Evolutionary conservation across 2,113 vertebrate genomes (phyloP).

Genomic region (Proterorhinus semilunaris): DNA sequence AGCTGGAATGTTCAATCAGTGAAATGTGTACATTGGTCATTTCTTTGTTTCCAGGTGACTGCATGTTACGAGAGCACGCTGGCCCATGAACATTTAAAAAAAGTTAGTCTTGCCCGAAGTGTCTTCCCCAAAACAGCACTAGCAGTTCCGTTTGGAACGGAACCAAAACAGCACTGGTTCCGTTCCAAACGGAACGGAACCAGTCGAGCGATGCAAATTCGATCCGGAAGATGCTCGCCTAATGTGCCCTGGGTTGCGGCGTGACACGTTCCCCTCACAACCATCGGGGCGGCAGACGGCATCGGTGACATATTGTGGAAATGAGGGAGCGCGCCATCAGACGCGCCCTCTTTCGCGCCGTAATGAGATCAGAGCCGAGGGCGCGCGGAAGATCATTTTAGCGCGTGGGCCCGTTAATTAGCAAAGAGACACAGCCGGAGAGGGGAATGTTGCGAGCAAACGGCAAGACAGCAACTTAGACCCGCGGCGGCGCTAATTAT

Average conservation of each 20-base stretch:
- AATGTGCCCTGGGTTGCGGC: conserved; percentile 13
- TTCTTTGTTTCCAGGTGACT: too few relatives aligned
- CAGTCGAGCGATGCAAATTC: neutral
- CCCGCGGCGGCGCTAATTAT: conserved; percentile 70
- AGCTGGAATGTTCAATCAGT: too few relatives aligned
- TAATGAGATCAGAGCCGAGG: conserved; percentile 59
- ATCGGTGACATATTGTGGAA: conserved; percentile 40
- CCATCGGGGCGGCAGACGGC: conserved; percentile 26
- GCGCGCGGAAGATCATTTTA: conserved; percentile 53
- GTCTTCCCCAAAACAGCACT: too few relatives aligned
- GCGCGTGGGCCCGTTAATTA: conserved; percentile 67
- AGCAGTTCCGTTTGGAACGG: too few relatives aligned
- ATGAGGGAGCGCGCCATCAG: conserved; percentile 35
- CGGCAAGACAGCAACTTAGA: conserved; percentile 64
- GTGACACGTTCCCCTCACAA: conserved; percentile 1
- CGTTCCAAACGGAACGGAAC: neutral
- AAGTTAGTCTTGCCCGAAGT: too few relatives aligned
- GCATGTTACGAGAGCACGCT: too few relatives aligned
- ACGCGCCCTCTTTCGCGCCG: conserved; percentile 32
- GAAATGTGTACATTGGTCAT: too few relatives aligned
- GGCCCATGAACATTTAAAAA: too few relatives aligned
- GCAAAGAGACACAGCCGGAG: conserved; percentile 61
- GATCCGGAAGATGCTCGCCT: neutral
- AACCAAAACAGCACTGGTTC: too few relatives aligned
- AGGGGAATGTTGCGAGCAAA: conserved; percentile 59